A percentile compares a stretch with the other conserved stretches of the same genome.
Conservation (phyloP, 2,797 vertebrate genomes). For the Pseudochirops cupreus region DNA sequence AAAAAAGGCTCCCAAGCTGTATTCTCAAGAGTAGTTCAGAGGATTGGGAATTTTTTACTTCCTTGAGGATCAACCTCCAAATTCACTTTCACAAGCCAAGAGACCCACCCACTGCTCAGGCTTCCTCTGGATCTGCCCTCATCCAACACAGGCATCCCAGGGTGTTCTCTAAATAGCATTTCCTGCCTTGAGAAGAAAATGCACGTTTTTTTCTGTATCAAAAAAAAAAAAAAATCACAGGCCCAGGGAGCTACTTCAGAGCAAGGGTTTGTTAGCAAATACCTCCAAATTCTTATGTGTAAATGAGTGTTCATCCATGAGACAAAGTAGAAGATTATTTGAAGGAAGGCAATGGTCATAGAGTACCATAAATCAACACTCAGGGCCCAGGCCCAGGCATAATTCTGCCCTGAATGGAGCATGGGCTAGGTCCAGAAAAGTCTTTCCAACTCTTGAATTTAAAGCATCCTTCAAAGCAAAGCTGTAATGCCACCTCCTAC, state of each 20-base stretch:
- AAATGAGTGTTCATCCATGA: not conserved
- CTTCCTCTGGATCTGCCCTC: not conserved
- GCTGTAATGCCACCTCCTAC: not conserved
- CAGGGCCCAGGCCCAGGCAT: not conserved
- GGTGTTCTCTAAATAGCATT: not conserved
- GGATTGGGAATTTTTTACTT: not conserved
- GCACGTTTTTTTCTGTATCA: not conserved
- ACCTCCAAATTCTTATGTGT: not conserved
- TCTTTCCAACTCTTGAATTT: not conserved
- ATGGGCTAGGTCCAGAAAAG: not conserved
- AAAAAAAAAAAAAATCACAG: not conserved
- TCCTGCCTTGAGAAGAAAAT: not conserved
- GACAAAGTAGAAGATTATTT: not conserved
- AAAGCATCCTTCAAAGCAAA: not conserved
- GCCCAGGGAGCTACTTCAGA: not conserved
- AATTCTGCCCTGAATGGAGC: not conserved
- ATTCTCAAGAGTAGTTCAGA: not conserved
- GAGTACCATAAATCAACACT: not conserved
- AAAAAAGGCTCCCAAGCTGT: not conserved
- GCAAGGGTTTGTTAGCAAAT: not conserved
- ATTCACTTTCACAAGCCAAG: not conserved
- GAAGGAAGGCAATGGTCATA: not conserved
- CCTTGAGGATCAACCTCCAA: not conserved
- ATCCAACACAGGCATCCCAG: conserved; percentile 4
- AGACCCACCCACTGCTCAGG: not conserved